Conservation (phyloP, 2,888 invertebrate species). For the Parapristionchus giblindavisi region DNA sequence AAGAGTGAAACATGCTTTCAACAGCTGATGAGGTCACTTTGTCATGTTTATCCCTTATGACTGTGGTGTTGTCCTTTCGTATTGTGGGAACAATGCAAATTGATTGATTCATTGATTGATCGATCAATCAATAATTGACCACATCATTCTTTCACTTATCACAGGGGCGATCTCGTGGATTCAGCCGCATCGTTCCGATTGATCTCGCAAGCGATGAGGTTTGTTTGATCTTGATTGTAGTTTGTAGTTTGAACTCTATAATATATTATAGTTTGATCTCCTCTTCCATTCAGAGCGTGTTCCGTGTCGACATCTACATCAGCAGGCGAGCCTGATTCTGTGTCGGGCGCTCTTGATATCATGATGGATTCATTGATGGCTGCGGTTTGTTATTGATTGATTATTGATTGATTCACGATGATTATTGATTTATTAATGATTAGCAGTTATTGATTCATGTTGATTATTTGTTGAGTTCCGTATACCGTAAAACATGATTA, state of each 20-base stretch:
- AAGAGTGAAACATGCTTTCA: no score
- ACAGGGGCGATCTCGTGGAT: constrained; percentile 41
- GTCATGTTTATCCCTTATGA: no score
- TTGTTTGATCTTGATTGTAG: neutral
- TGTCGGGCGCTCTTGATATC: constrained; percentile 62
- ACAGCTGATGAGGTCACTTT: no score
- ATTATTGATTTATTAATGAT: no score
- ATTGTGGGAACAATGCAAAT: no score
- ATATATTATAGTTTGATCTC: neutral
- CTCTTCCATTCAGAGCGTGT: constrained; percentile 10
- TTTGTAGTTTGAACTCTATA: neutral
- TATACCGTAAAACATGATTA: no score
- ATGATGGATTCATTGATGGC: constrained; percentile 64
- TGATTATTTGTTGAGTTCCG: no score
- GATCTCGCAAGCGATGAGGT: constrained; percentile 53
- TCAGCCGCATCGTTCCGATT: constrained; percentile 59
- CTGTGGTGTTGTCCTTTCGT: no score
- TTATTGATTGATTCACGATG: no score
- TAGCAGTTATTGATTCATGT: no score
- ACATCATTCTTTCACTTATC: neutral
- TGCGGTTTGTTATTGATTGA: constrained; percentile 39
- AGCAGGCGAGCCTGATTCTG: constrained; percentile 60
- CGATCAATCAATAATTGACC: no score
- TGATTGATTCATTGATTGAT: neutral
- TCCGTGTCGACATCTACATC: neutral